Base-by-base conservation (phyloP, 2,113 vertebrate species). In the Macrotus californicus region DNA sequence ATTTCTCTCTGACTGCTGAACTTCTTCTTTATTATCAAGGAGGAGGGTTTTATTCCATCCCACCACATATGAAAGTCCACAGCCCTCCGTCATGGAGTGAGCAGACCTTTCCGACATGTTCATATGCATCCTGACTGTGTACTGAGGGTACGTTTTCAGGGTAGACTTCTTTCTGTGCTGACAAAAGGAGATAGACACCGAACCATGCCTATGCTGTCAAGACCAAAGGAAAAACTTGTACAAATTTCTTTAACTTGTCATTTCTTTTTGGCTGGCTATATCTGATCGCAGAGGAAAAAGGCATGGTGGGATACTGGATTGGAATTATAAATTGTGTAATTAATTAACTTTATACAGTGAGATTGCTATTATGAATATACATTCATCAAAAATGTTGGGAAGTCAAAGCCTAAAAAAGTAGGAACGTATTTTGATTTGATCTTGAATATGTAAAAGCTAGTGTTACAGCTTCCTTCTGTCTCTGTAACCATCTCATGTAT, bases 261-360 rank as follows among this genome's bases (percentile, higher is more conserved):
- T 93, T 94, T 75, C 54, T 86, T 81, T 87, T 46, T 92, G 46
- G 24, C 26, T 84, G 11, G 22, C 34, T 70, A 48, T 72, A 87
- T 76, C 9, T 82, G 77, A 83, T 85, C 84, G 56, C 34, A 21
- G 52, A 79, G 61, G 85, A 92, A 79, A 89, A 46, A 80, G 19
- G 7, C 34, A 52, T 66, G 1, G 21, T 70, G 22, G n/a, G 34
- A 76, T 92, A n/a, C 34, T 77, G 87, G 31, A 89, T 31, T 54
- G 79, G 48, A 85, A 43, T 83, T 66, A 64, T 73, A 92, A 77
- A 97, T 43, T 95, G 15, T 61, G n/a, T 93, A 94, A 93, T 95
- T 93, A 94, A 93, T 96, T 94, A 94, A 91, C 52, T 95, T 93
- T 83, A 87, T 87, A 64, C 22, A 72, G 67, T 92, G 81, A 92